phyloP scores from a whole-genome alignment of 2,797 vertebrate species.

The Tangara arthus region DNA sequence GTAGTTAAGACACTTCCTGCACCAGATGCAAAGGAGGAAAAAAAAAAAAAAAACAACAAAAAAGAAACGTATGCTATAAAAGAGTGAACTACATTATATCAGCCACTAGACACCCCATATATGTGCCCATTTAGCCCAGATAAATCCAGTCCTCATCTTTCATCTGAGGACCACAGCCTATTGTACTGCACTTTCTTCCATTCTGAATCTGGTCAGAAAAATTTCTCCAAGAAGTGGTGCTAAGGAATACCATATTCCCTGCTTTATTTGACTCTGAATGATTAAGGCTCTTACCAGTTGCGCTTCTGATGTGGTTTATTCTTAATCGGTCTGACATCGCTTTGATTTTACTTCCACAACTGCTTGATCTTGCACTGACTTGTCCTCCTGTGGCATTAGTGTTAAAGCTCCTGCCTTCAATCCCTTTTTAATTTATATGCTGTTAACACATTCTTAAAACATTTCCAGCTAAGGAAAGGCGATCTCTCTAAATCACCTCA shows the following conservation, averaged over 20 bases:
- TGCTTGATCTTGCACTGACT: constrained; percentile 36
- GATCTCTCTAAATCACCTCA: not conserved
- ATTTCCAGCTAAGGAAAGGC: not conserved
- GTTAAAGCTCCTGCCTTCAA: not conserved
- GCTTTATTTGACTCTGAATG: not conserved
- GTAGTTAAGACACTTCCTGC: not conserved
- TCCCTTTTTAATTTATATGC: not conserved
- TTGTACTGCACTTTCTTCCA: not conserved
- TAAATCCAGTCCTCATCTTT: not conserved
- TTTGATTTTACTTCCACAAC: constrained; percentile 44
- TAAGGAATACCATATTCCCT: not conserved
- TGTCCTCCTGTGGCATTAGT: not conserved
- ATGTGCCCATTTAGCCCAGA: not conserved
- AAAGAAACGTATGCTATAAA: accelerated
- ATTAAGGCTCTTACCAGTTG: not conserved
- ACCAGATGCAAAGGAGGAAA: not conserved
- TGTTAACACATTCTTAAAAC: constrained; percentile 31
- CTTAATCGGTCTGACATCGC: not conserved
- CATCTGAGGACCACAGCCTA: not conserved
- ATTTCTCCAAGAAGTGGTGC: not conserved
- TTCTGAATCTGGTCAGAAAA: not conserved
- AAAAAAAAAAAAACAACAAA: not conserved
- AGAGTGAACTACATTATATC: not conserved
- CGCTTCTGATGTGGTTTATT: constrained; percentile 31
- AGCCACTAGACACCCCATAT: not conserved